Conservation (phyloP, 2,113 vertebrate species). For the Peromyscus polionotus region DNA sequence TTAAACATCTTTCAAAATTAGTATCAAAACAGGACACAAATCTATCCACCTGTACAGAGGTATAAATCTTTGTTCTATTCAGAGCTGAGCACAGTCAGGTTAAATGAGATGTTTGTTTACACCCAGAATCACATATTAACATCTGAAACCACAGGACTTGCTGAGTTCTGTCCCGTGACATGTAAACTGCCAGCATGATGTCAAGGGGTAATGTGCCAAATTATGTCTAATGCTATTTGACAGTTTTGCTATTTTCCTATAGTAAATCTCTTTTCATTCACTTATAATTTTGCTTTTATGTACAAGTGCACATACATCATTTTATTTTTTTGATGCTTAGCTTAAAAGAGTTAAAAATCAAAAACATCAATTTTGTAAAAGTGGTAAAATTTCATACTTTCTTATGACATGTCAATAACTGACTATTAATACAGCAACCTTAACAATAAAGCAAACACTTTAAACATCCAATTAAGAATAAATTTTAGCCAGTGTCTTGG, state of each 20-base stretch:
- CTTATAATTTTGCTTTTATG: conserved; percentile 56
- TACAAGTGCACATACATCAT: conserved; percentile 14
- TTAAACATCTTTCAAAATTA: conserved; percentile 68
- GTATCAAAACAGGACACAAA: conserved; percentile 68
- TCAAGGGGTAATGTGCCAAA: not conserved
- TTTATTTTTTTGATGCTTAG: conserved; percentile 51
- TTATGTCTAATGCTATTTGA: conserved; percentile 58
- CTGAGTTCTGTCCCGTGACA: conserved; percentile 31
- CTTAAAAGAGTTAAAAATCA: not conserved
- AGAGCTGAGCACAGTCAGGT: conserved; percentile 36
- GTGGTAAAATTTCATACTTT: conserved; percentile 46
- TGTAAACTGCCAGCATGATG: not conserved
- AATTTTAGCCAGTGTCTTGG: conserved; percentile 1
- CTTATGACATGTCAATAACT: conserved; percentile 22
- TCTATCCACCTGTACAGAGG: conserved; percentile 49
- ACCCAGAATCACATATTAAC: conserved; percentile 46
- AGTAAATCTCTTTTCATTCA: not conserved
- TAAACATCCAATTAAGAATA: conserved; percentile 44
- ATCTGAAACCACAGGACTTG: conserved; percentile 19
- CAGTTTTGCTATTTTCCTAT: conserved; percentile 46
- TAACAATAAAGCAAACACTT: conserved; percentile 24
- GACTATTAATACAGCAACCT: not conserved
- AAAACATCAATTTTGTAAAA: conserved; percentile 5
- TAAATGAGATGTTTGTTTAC: conserved; percentile 57
- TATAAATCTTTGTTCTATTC: conserved; percentile 62